Percentiles rank a stretch among this genome's conserved stretches.
Conservation (phyloP, 2,113 vertebrate genomes). For the Dicrurus megarhynchus region DNA sequence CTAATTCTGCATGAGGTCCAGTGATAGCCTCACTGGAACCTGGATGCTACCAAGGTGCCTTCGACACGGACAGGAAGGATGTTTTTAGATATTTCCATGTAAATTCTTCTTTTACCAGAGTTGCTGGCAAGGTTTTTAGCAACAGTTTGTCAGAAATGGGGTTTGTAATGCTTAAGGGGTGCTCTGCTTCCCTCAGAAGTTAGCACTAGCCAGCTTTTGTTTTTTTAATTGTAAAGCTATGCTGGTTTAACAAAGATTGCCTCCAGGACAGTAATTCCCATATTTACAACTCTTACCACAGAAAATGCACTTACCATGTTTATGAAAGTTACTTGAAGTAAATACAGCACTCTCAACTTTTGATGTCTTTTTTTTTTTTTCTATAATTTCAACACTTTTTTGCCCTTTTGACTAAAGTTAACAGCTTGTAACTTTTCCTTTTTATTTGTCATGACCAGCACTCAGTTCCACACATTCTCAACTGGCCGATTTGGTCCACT, state of each 20-base stretch:
- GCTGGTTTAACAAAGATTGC: slow-evolving; percentile 8
- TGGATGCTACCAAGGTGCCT: neutral
- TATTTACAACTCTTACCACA: slow-evolving; percentile 30
- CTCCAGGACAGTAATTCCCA: slow-evolving; percentile 19
- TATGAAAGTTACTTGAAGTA: slow-evolving; percentile 25
- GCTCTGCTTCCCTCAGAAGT: neutral
- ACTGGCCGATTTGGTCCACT: neutral
- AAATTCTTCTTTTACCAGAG: neutral
- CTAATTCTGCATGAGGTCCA: neutral
- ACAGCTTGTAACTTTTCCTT: slow-evolving; percentile 5
- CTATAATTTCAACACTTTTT: neutral
- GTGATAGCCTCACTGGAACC: neutral
- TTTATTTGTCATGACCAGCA: neutral
- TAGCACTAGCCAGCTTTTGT: neutral
- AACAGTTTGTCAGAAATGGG: neutral
- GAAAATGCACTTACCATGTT: slow-evolving; percentile 5
- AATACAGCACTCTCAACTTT: neutral
- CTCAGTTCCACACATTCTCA: neutral
- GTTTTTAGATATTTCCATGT: neutral
- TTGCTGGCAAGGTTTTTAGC: neutral
- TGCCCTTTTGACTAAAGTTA: neutral
- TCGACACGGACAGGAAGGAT: neutral
- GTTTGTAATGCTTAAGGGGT: neutral
- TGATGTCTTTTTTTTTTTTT: neutral
- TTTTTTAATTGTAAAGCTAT: neutral